Conservation (phyloP, 2,888 invertebrate species). For the Leucania comma region DNA sequence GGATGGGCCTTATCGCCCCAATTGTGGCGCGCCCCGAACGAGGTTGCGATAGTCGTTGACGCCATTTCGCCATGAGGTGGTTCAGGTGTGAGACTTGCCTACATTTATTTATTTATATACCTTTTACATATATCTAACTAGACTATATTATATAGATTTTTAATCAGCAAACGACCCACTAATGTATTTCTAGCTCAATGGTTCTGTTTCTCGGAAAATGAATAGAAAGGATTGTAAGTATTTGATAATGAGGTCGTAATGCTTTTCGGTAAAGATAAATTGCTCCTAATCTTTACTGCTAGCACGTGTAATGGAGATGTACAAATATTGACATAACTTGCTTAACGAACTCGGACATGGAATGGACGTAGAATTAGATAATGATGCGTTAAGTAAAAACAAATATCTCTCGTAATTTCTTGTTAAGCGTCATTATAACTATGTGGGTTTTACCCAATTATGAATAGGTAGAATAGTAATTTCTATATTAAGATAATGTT, state of each 20-base stretch:
- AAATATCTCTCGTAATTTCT: neutral
- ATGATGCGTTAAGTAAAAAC: slow-evolving; percentile 8
- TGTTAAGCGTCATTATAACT: neutral
- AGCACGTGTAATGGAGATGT: slow-evolving; percentile 27
- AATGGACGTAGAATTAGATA: neutral
- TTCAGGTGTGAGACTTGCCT: too few species aligned
- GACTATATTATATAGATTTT: too few species aligned
- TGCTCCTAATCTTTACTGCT: neutral
- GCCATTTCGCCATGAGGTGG: too few species aligned
- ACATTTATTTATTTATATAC: too few species aligned
- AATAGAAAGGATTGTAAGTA: slow-evolving; percentile 11
- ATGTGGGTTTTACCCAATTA: neutral
- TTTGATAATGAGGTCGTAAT: neutral
- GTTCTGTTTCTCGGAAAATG: slow-evolving; percentile 11
- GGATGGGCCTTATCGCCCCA: too few species aligned
- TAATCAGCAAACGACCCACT: too few species aligned
- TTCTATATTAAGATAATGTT: neutral
- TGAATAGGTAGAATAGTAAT: neutral
- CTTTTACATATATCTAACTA: too few species aligned
- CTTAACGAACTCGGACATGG: neutral
- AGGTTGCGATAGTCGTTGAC: too few species aligned
- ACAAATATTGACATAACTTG: slow-evolving; percentile 25
- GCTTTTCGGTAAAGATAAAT: too few species aligned
- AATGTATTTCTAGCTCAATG: neutral
- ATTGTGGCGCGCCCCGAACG: too few species aligned